Percentiles rank a stretch among this genome's conserved stretches.
Conservation (phyloP, 2,888 invertebrate species). For the Melinaea marsaeus region DNA sequence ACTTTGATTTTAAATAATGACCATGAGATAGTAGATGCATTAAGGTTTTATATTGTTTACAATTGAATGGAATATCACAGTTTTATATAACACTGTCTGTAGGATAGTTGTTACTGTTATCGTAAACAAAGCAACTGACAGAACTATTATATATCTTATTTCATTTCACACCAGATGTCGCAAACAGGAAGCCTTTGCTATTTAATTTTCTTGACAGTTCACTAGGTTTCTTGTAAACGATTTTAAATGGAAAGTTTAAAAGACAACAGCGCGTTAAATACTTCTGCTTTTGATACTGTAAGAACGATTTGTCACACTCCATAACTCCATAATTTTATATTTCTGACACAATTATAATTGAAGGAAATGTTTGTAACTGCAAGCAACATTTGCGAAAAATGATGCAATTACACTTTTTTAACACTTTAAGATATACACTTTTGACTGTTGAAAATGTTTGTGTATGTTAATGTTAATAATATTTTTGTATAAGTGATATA, state of each 20-base stretch:
- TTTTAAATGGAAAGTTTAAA: slow-evolving; percentile 6
- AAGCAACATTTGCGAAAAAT: too few species aligned
- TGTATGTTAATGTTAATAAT: too few species aligned
- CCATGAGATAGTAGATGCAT: too few species aligned
- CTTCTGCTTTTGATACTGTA: neutral
- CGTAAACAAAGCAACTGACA: neutral
- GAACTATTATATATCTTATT: slow-evolving; percentile 1
- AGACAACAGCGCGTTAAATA: neutral
- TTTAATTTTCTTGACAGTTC: slow-evolving; percentile 16
- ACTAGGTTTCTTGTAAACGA: slow-evolving; percentile 12
- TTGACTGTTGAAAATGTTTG: too few species aligned
- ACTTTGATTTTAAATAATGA: too few species aligned
- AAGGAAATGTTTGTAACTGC: too few species aligned
- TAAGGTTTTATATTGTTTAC: too few species aligned
- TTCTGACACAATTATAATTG: neutral
- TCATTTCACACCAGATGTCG: slow-evolving; percentile 20
- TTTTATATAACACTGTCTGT: too few species aligned
- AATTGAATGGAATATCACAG: too few species aligned
- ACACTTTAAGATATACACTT: too few species aligned
- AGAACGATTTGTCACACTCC: neutral
- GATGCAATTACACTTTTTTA: too few species aligned
- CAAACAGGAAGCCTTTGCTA: slow-evolving; percentile 11
- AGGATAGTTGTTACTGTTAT: neutral
- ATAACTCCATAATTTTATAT: neutral
- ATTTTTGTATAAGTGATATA: slow-evolving; percentile 69